These are phyloP conservation scores for Eupithecia tripunctaria DNA, from an alignment of 2,888 invertebrate genomes.

Conservation along the genomic window DNA sequence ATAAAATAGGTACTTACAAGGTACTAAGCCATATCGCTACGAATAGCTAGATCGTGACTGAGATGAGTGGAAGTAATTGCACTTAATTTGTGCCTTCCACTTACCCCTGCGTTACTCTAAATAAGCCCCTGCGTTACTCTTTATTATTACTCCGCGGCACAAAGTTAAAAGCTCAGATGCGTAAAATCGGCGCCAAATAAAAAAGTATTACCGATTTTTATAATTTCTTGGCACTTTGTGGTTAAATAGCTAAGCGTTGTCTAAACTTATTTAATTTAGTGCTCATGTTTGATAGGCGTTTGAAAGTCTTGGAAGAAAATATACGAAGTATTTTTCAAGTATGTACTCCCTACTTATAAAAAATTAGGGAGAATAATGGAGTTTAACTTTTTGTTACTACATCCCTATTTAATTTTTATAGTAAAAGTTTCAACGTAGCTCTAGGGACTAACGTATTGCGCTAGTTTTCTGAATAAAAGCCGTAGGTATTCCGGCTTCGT, in stretches of 20 bases:
- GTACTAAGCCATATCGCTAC: background rate
- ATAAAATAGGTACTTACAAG: background rate
- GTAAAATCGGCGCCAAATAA: constrained; percentile 64
- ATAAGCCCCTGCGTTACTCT: background rate
- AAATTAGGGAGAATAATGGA: too few species aligned
- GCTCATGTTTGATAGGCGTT: background rate
- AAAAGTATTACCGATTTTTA: constrained; percentile 61
- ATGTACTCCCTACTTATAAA: too few species aligned
- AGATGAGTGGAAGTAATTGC: too few species aligned
- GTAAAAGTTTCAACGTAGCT: too few species aligned
- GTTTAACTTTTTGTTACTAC: too few species aligned
- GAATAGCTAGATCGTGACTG: background rate
- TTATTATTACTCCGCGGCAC: constrained; percentile 10
- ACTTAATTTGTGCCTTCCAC: too few species aligned
- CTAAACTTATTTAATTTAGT: constrained; percentile 10
- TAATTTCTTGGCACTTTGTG: constrained; percentile 51
- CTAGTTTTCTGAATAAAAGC: too few species aligned
- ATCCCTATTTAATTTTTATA: too few species aligned
- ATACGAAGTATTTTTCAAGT: background rate
- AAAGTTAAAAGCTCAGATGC: constrained; percentile 59
- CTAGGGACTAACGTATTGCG: too few species aligned
- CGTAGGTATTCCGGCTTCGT: too few species aligned
- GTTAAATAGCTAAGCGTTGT: constrained; percentile 36
- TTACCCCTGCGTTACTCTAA: too few species aligned
- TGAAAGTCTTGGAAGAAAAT: background rate